Conservation (phyloP, 2,888 invertebrate genomes). For the Eretmocerus hayati region DNA sequence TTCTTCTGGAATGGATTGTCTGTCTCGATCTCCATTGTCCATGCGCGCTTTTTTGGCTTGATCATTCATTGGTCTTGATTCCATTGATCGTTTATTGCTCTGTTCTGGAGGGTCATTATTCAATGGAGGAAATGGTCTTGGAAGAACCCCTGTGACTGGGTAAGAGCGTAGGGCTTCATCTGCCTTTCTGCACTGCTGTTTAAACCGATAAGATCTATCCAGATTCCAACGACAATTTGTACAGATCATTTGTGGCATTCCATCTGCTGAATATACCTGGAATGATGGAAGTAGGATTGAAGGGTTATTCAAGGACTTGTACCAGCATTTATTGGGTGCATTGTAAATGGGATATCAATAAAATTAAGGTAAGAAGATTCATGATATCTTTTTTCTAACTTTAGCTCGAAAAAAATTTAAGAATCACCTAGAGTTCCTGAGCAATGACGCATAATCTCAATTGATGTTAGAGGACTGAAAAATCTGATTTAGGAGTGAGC, state of each 20-base stretch:
- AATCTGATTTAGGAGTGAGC: too few relatives aligned
- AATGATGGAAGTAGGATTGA: too few relatives aligned
- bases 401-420: too few relatives aligned
- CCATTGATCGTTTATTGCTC: conserved; percentile 33
- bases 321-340: too few relatives aligned
- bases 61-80: conserved; percentile 32
- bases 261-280: conserved; percentile 52
- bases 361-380: too few relatives aligned
- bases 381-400: too few relatives aligned
- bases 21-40: conserved; percentile 37
- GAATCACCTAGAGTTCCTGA: too few relatives aligned
- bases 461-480: too few relatives aligned
- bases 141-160: conserved; percentile 57
- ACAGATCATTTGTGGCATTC: conserved; percentile 69
- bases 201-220: conserved; percentile 65
- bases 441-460: too few relatives aligned
- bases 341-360: too few relatives aligned
- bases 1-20: too few relatives aligned
- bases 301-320: too few relatives aligned
- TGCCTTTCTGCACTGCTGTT: conserved; percentile 67
- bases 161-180: conserved; percentile 65
- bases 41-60: conserved; percentile 36
- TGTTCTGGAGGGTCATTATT: conserved; percentile 35
- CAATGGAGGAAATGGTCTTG: conserved; percentile 51
- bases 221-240: conserved; percentile 61